These are phyloP conservation scores for Sterna hirundo DNA, from an alignment of 2,113 vertebrate species.

Conservation along the genomic window DNA sequence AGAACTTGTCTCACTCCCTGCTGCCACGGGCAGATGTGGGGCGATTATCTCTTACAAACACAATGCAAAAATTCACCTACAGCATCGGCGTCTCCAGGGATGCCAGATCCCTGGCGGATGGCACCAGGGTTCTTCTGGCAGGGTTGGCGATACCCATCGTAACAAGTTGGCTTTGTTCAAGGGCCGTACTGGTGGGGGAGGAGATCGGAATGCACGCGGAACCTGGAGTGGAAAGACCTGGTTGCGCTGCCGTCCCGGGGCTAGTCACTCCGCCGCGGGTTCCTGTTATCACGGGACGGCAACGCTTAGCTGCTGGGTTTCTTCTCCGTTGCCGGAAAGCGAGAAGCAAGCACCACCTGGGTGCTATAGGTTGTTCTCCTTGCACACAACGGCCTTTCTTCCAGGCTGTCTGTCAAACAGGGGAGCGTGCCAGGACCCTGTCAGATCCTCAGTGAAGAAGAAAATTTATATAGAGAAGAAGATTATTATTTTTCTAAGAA, in stretches of 20 bases:
- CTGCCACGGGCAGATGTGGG: background rate
- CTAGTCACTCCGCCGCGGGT: accelerated
- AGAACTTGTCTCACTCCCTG: background rate
- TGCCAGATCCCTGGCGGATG: background rate
- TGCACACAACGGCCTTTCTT: background rate
- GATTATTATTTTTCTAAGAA: background rate
- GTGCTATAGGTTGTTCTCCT: background rate
- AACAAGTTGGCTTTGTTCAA: background rate
- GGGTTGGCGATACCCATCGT: accelerated
- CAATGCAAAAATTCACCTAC: background rate
- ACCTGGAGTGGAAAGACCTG: background rate
- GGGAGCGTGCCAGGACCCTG: background rate
- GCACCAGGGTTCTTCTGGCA: background rate
- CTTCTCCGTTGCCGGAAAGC: background rate
- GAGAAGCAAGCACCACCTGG: background rate
- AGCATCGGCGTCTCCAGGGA: background rate
- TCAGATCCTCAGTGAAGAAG: background rate
- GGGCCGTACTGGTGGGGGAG: background rate
- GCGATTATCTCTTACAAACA: background rate
- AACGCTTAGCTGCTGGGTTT: accelerated
- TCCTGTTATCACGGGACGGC: background rate
- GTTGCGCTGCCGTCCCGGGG: background rate
- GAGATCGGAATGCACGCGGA: background rate
- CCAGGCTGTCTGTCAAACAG: background rate
- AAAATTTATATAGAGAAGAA: background rate